A percentile compares a stretch with the other conserved stretches of the same genome.
phyloP scores from a whole-genome alignment of 2,888 invertebrate genomes.

The Pardosa pseudoannulata region DNA sequence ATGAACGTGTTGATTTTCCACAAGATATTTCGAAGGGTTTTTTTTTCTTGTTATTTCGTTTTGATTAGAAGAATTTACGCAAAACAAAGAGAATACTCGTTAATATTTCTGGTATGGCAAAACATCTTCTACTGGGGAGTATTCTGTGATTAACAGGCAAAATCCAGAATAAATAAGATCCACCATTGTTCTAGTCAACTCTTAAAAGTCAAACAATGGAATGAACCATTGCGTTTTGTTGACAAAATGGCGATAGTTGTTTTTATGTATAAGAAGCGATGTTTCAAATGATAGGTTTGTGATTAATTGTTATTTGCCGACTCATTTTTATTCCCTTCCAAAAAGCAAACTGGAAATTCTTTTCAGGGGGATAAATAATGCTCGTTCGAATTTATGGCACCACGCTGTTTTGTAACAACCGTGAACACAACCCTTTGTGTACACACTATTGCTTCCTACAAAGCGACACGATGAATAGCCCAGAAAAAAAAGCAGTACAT shows the following conservation, averaged over 20 bases:
- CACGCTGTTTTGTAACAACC: conserved; percentile 50
- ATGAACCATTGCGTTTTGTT: conserved; percentile 49
- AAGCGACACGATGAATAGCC: conserved; percentile 36
- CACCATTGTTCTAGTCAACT: conserved; percentile 56
- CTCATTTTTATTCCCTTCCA: conserved; percentile 63
- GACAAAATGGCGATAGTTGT: conserved; percentile 64
- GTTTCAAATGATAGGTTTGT: conserved; percentile 36
- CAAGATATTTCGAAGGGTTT: conserved; percentile 15
- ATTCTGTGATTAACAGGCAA: conserved; percentile 61
- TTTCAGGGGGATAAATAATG: conserved; percentile 62
- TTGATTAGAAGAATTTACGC: conserved; percentile 62
- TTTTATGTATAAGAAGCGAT: conserved; percentile 37
- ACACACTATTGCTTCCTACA: conserved; percentile 54
- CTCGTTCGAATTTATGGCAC: conserved; percentile 62
- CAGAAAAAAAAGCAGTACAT: conserved; percentile 20
- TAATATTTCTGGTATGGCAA: conserved; percentile 63
- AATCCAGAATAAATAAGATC: conserved; percentile 52
- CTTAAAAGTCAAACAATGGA: conserved; percentile 67
- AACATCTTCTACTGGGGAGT: conserved; percentile 43
- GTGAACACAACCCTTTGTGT: conserved; percentile 50
- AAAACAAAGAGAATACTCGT: conserved; percentile 59
- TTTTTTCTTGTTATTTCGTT: conserved; percentile 38
- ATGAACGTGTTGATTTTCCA: conserved; percentile 52
- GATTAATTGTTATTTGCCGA: conserved; percentile 66
- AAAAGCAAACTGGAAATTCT: conserved; percentile 60